Conservation (phyloP, 1,140 invertebrate species). For the Drosophila sulfurigaster region DNA sequence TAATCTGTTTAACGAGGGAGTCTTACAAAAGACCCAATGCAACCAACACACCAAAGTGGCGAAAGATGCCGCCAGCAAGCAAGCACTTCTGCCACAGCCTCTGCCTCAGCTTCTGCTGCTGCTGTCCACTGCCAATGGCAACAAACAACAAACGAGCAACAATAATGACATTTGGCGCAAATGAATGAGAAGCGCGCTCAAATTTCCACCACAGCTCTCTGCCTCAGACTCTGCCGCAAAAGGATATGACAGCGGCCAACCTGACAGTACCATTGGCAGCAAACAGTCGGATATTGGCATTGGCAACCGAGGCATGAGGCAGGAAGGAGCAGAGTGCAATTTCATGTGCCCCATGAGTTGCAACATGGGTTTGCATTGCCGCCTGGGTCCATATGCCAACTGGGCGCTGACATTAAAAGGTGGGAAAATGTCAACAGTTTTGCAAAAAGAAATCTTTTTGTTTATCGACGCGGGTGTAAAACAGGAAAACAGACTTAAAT, state of each 20-base stretch:
- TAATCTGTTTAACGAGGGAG: slow-evolving; percentile 83
- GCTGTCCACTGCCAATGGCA: not conserved
- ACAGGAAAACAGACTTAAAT: slow-evolving; percentile 5
- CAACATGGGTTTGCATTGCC: slow-evolving; percentile 15
- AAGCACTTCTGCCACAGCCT: slow-evolving; percentile 10
- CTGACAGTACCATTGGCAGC: slow-evolving; percentile 40
- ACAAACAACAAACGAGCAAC: slow-evolving; percentile 75
- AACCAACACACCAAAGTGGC: slow-evolving; percentile 20
- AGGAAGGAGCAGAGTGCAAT: not conserved
- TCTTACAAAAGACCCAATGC: slow-evolving; percentile 77
- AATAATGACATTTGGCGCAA: slow-evolving; percentile 83
- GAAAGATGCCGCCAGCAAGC: slow-evolving; percentile 46
- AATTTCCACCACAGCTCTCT: slow-evolving; percentile 46
- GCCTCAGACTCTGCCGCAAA: slow-evolving; percentile 62
- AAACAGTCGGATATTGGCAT: slow-evolving; percentile 28
- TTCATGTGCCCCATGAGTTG: slow-evolving; percentile 5
- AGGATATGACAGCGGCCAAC: slow-evolving; percentile 77
- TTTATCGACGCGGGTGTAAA: not conserved
- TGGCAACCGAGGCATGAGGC: not conserved
- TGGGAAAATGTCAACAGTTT: slow-evolving; percentile 76
- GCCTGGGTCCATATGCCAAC: slow-evolving; percentile 24
- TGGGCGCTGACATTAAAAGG: slow-evolving; percentile 73
- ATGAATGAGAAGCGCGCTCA: slow-evolving; percentile 76
- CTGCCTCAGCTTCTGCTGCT: not conserved
- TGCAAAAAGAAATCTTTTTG: slow-evolving; percentile 23